Percentiles rank a stretch among this genome's conserved stretches.
These are phyloP conservation scores for Epistrophella euchroma DNA, from an alignment of 2,888 invertebrate genomes.

Conservation along the genomic window DNA sequence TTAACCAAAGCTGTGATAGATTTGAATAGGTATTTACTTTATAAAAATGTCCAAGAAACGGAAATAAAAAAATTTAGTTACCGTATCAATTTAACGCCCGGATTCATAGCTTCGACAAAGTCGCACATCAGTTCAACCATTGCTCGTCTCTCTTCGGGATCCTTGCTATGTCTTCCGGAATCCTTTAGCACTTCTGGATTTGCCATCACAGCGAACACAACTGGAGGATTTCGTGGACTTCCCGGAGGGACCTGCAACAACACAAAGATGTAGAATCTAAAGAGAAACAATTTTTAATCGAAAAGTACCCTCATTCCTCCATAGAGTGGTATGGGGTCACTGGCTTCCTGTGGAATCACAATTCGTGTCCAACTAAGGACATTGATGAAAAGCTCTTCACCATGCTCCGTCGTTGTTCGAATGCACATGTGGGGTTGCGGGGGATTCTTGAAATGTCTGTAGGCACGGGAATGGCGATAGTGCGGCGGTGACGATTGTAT, in stretches of 20 bases:
- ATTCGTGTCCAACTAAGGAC: conserved; percentile 90
- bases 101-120: conserved; percentile 90
- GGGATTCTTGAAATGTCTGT: conserved; percentile 89
- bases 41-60: no score
- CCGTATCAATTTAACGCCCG: conserved; percentile 86
- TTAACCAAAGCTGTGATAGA: no score
- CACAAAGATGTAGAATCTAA: neutral
- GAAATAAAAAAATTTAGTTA: no score
- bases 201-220: conserved; percentile 90
- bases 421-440: conserved; percentile 91
- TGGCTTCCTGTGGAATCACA: conserved; percentile 87
- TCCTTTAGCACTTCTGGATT: conserved; percentile 89
- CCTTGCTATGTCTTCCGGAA: conserved; percentile 88
- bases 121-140: conserved; percentile 88
- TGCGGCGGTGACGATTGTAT: conserved; percentile 85
- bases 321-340: conserved; percentile 88
- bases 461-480: conserved; percentile 86
- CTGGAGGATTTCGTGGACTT: conserved; percentile 86
- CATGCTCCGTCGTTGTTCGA: conserved; percentile 85
- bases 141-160: conserved; percentile 87
- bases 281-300: neutral
- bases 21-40: no score
- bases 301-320: conserved; percentile 88
- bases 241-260: conserved; percentile 85
- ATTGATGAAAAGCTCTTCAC: conserved; percentile 87